Percentiles rank a stretch among this genome's conserved stretches.
phyloP scores from a whole-genome alignment of 2,113 vertebrate species.

The Meles meles region DNA sequence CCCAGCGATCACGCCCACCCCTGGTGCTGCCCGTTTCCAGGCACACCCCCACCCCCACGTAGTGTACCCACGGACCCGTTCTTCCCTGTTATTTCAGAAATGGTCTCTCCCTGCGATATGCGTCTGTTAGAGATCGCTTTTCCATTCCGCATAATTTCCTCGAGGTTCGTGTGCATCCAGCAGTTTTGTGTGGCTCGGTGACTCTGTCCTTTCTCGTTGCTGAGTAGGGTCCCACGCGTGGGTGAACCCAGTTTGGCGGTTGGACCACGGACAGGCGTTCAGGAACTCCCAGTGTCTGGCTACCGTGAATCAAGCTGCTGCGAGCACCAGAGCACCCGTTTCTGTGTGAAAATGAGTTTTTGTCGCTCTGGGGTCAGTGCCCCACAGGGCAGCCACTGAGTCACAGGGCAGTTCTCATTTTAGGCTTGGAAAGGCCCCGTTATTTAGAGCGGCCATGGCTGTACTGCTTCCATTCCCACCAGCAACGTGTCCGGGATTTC shows the following conservation, averaged over 20 bases:
- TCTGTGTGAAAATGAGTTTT: background rate
- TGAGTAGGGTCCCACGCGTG: background rate
- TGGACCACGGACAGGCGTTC: background rate
- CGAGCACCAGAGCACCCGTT: rapidly evolving
- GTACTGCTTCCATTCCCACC: background rate
- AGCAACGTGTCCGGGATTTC: background rate
- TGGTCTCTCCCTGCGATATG: background rate
- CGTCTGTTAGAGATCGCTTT: background rate
- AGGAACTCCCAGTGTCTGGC: background rate
- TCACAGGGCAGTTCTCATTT: background rate
- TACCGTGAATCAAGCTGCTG: background rate
- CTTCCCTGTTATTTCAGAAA: background rate
- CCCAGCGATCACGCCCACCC: background rate
- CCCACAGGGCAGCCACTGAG: background rate
- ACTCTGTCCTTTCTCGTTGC: background rate
- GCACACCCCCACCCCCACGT: too few species aligned
- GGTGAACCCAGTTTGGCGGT: rapidly evolving
- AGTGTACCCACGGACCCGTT: background rate
- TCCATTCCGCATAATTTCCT: background rate
- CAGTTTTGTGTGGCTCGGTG: too few species aligned
- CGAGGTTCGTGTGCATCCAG: background rate
- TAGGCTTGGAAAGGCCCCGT: too few species aligned
- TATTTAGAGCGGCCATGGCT: background rate
- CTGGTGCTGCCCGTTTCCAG: background rate
- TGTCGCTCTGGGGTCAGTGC: background rate